Evolutionary conservation across 2,888 invertebrate species (phyloP), one percentile per base, ranked within the genome.

Genomic region (Oeneis ivallda): DNA sequence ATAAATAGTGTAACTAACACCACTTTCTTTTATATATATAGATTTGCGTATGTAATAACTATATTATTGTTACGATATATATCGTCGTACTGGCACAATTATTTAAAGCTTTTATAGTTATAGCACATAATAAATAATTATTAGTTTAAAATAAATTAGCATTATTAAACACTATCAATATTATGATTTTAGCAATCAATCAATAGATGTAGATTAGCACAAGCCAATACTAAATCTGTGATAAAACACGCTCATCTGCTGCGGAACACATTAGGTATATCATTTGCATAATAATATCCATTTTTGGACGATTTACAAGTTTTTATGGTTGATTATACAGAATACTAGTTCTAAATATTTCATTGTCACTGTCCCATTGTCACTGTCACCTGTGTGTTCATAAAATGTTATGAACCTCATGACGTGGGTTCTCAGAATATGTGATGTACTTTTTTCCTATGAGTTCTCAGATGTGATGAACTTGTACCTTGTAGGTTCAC

Each of bases 361-460:
- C 56, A 56, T 56, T 56, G 41, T 39, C 56, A 56, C 0, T 56
- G 41, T 56, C 56, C 39, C 11, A 17, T 47, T 15, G 8, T 47
- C 15, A 7, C 9, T 15, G n/a, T 5, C 7, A 45, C 2, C 47
- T 47, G 9, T 9, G 17, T 17, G 8, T 39, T 39, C 11, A 26
- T 5, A n/a, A 26, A 5, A 26, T 26, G 26, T 26, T 2, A 26
- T 26, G 26, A 26, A 26, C 26, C 26, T 26, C 5, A 5, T 26
- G 26, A 26, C 5, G 3, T 26, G 26, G 26, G 26, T 26, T 26
- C 26, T 26, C 26, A 26, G 26, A n/a, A n/a, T n/a, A 26, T 26
- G 26, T 26, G 26, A 26, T 26, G 5, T 4, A 26, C 26, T 26
- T 26, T 26, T 26, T 26, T 5, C 26, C 26, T 2, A 5, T 26